Conservation (phyloP, 2,797 vertebrate species). For the Alauda arvensis region DNA sequence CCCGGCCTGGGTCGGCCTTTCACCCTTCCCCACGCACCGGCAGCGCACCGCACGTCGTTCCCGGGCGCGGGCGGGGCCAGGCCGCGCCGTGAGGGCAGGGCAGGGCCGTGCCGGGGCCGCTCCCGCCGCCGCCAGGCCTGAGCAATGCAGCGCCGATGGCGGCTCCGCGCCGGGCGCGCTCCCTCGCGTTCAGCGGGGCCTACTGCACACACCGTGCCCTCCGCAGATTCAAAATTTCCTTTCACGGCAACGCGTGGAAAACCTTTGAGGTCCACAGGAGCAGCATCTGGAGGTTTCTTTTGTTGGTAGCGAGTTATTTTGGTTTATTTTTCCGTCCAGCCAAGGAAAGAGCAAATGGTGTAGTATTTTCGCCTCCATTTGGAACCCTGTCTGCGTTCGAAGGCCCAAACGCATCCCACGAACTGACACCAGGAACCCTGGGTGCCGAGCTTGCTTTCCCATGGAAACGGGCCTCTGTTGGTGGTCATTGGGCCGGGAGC, state of each 20-base stretch:
- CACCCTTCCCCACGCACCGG: background rate
- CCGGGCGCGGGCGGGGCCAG: background rate
- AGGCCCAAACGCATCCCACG: too few relatives aligned
- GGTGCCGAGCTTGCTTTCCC: too few relatives aligned
- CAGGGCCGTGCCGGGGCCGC: background rate
- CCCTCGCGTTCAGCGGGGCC: background rate
- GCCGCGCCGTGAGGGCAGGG: background rate
- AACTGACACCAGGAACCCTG: too few relatives aligned
- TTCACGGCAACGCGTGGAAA: background rate
- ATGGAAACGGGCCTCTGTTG: too few relatives aligned
- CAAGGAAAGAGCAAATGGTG: background rate
- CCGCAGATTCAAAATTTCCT: too few relatives aligned
- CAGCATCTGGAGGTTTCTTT: background rate
- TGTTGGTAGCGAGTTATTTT: background rate
- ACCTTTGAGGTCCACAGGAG: background rate
- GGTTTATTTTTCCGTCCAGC: background rate
- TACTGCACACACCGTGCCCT: accelerated
- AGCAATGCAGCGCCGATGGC: background rate
- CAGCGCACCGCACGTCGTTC: background rate
- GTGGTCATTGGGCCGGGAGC: too few relatives aligned
- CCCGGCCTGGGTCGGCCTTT: background rate
- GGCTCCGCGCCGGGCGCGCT: accelerated
- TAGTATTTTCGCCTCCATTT: too few relatives aligned
- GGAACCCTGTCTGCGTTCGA: too few relatives aligned
- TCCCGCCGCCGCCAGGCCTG: background rate